These are phyloP conservation scores for Dendronephthya gigantea DNA, from an alignment of 64 coral and sea anemone species.

Conservation along the genomic window DNA sequence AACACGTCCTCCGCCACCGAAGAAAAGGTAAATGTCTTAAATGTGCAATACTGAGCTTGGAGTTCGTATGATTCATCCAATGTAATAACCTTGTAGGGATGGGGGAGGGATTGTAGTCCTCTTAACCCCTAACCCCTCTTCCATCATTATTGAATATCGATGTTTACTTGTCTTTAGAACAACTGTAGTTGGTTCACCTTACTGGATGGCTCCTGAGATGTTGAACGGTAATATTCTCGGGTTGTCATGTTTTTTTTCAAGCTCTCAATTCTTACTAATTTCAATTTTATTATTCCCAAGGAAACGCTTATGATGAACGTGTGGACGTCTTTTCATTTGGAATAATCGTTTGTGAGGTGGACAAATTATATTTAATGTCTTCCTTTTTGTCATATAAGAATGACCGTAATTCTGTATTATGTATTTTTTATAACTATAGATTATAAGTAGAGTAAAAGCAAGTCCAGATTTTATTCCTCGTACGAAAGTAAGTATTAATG, in stretches of 20 bases:
- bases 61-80: too few relatives aligned
- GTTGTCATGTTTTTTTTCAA: not conserved
- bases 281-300: constrained; percentile 30
- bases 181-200: constrained; percentile 80
- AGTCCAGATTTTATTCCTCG: constrained; percentile 55
- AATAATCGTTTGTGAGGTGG: constrained; percentile 75
- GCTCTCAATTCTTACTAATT: not conserved
- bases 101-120: too few relatives aligned
- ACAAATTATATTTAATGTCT: not conserved
- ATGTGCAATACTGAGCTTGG: too few relatives aligned
- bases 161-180: too few relatives aligned
- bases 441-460: constrained; percentile 57
- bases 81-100: too few relatives aligned
- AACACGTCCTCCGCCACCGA: constrained; percentile 58
- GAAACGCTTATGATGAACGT: constrained; percentile 69
- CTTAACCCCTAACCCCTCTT: too few relatives aligned
- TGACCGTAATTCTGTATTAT: too few relatives aligned
- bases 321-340: constrained; percentile 95
- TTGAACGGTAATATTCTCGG: constrained; percentile 40
- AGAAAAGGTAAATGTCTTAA: constrained; percentile 58
- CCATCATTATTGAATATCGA: too few relatives aligned
- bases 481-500: constrained; percentile 15
- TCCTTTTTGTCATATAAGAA: too few relatives aligned
- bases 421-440: constrained; percentile 26
- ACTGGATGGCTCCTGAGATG: constrained; percentile 99